These are phyloP conservation scores for Silurus glanis DNA, from an alignment of 2,113 vertebrate genomes.

Conservation along the genomic window DNA sequence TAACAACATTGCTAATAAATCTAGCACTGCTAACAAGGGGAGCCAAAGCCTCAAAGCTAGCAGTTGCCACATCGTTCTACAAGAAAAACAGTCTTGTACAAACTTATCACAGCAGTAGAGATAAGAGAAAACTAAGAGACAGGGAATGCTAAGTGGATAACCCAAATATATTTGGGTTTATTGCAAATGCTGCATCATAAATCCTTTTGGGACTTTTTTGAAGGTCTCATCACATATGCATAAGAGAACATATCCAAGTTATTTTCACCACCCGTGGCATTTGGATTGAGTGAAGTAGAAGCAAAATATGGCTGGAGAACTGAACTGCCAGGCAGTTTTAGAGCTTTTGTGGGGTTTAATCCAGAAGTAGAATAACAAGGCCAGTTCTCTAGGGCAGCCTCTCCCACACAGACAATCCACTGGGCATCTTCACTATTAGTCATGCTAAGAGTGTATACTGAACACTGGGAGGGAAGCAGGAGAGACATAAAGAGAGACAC, in stretches of 20 bases:
- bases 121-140: background rate
- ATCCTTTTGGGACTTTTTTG: background rate
- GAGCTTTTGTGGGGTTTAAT: slow-evolving; percentile 18
- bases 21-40: too few relatives aligned
- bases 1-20: too few relatives aligned
- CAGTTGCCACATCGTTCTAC: too few relatives aligned
- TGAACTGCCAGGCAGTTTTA: background rate
- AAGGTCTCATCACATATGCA: background rate
- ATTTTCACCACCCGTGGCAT: background rate
- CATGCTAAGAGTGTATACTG: slow-evolving; percentile 43
- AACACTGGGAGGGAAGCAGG: slow-evolving; percentile 38
- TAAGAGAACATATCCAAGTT: background rate
- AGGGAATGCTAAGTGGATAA: background rate
- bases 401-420: slow-evolving; percentile 33
- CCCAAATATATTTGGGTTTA: background rate
- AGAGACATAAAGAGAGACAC: slow-evolving; percentile 55
- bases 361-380: slow-evolving; percentile 44
- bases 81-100: background rate
- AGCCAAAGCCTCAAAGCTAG: too few relatives aligned
- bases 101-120: background rate
- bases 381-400: slow-evolving; percentile 38
- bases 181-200: background rate
- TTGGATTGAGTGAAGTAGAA: background rate
- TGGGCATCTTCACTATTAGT: slow-evolving; percentile 47
- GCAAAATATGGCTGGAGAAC: background rate